Evolutionary conservation across 2,888 invertebrate species (phyloP).

Genomic region (Helobdella robusta): DNA sequence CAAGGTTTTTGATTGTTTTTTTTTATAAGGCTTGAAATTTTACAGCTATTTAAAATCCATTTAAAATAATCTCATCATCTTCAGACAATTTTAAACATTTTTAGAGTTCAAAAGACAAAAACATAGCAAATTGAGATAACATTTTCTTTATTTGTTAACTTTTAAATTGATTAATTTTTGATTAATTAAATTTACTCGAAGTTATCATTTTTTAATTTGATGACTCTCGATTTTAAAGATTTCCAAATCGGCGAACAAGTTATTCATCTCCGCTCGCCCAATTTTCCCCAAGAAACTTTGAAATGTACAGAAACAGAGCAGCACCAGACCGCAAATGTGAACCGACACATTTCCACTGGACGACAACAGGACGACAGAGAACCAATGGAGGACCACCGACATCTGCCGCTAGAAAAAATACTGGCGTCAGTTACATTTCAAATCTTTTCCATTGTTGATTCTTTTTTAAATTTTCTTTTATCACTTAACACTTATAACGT

Average conservation of each 20-base stretch:
- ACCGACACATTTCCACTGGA: slow-evolving; percentile 36
- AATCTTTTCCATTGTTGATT: too few species aligned
- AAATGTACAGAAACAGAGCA: slow-evolving; percentile 7
- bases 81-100: too few species aligned
- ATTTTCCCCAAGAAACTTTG: slow-evolving; percentile 9
- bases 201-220: too few species aligned
- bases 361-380: slow-evolving; percentile 26
- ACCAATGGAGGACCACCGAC: background rate
- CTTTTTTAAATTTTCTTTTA: background rate
- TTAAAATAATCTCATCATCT: too few species aligned
- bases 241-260: too few species aligned
- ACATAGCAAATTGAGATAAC: too few species aligned
- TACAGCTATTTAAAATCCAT: too few species aligned
- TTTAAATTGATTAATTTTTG: too few species aligned
- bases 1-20: slow-evolving; percentile 4
- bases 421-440: background rate
- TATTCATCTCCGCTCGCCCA: slow-evolving; percentile 12
- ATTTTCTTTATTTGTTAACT: too few species aligned
- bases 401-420: background rate
- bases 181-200: too few species aligned
- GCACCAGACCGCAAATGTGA: slow-evolving; percentile 27
- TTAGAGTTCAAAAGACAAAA: too few species aligned
- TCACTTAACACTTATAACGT: background rate
- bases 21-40: background rate
- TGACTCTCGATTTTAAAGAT: too few species aligned